A percentile compares a stretch with the other conserved stretches of the same genome.
These are phyloP conservation scores for Drosophila histrio DNA, from an alignment of 2,888 invertebrate genomes.

Conservation along the genomic window DNA sequence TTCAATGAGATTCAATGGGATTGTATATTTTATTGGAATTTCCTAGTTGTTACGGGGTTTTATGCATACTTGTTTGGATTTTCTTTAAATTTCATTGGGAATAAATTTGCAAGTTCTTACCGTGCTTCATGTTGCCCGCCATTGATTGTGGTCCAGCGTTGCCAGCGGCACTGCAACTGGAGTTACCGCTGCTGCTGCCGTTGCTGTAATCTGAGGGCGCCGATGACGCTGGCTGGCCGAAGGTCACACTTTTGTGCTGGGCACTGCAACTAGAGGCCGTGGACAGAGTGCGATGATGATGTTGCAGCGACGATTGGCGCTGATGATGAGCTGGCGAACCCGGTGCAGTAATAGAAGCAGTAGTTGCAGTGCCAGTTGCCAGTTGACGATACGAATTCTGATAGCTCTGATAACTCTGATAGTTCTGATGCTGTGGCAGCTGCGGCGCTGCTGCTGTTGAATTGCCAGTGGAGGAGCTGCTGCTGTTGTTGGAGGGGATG, in stretches of 20 bases:
- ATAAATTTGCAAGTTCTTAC: too few relatives aligned
- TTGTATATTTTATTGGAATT: too few relatives aligned
- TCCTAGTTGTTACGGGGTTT: too few relatives aligned
- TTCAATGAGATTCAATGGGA: too few relatives aligned
- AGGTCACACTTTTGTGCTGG: conserved; percentile 84
- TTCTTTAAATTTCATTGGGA: too few relatives aligned
- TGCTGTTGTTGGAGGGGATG: conserved; percentile 86
- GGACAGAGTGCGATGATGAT: conserved; percentile 84
- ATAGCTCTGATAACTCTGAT: conserved; percentile 58
- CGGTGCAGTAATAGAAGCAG: conserved; percentile 56
- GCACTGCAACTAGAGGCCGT: conserved; percentile 84
- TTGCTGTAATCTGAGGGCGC: conserved; percentile 69
- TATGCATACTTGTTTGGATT: too few relatives aligned
- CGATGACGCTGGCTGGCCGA: conserved; percentile 77
- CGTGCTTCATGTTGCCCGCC: conserved; percentile 85
- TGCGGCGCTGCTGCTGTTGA: conserved; percentile 68
- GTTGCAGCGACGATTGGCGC: conserved; percentile 77
- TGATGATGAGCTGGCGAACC: conserved; percentile 82
- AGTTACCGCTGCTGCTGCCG: conserved; percentile 73
- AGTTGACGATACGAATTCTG: conserved; percentile 21
- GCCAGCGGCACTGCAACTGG: conserved; percentile 82
- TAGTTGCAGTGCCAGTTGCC: conserved; percentile 63
- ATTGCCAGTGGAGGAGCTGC: conserved; percentile 41
- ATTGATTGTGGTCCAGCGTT: conserved; percentile 84
- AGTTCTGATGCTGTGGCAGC: conserved; percentile 76